phyloP scores from a whole-genome alignment of 2,797 vertebrate genomes.

The Crenuchus spilurus region DNA sequence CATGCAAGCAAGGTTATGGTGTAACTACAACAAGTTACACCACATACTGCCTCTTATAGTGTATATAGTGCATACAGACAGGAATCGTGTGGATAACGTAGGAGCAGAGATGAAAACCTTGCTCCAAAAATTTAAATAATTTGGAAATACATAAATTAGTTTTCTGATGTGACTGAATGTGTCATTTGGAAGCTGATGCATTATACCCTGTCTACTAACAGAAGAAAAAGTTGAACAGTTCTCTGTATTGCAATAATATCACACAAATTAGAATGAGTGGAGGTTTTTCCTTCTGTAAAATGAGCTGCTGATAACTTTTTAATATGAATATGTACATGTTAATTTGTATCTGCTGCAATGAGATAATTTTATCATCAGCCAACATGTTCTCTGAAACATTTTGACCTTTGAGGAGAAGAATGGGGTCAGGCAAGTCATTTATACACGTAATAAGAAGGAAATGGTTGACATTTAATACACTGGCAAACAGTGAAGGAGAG shows the following conservation, averaged over 20 bases:
- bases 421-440: constrained; percentile 17
- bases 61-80: too few species aligned
- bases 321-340: background rate
- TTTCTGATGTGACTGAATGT: too few species aligned
- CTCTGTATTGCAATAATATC: background rate
- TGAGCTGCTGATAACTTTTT: background rate
- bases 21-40: too few species aligned
- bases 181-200: too few species aligned
- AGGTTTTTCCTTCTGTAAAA: background rate
- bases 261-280: background rate
- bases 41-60: too few species aligned
- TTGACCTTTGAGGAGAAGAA: constrained; percentile 33
- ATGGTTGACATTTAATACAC: constrained; percentile 32
- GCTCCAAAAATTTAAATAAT: too few species aligned
- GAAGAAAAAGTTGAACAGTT: too few species aligned
- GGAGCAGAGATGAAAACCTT: too few species aligned
- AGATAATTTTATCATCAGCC: background rate
- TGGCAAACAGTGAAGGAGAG: background rate
- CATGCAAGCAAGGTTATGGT: too few species aligned
- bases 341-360: background rate
- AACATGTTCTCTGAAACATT: background rate
- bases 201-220: too few species aligned
- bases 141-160: too few species aligned
- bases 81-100: too few species aligned
- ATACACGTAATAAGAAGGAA: constrained; percentile 28